Conservation (phyloP, 2,113 vertebrate genomes). For the Gallinago undulata region DNA sequence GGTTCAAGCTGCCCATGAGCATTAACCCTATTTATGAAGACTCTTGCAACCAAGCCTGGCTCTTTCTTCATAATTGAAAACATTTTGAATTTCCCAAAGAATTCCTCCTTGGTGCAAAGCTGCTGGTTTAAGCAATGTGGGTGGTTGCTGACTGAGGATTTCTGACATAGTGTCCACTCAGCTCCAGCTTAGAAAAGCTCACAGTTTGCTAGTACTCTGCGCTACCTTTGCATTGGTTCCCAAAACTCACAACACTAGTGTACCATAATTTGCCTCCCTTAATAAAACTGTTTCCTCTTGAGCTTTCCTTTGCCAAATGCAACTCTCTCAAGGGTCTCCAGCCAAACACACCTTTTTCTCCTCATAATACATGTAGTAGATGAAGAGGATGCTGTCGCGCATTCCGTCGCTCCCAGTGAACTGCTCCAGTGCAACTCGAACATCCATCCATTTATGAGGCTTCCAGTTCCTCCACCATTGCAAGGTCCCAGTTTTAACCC, state of each 20-base stretch:
- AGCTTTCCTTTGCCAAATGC: neutral
- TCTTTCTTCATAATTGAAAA: neutral
- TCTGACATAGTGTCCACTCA: neutral
- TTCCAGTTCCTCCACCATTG: slow-evolving; percentile 98
- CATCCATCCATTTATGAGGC: slow-evolving; percentile 92
- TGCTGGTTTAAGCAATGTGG: neutral
- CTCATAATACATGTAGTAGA: slow-evolving; percentile 91
- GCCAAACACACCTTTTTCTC: slow-evolving; percentile 88
- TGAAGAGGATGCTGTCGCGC: slow-evolving; percentile 93
- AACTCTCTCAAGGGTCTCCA: neutral
- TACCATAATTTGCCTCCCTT: neutral
- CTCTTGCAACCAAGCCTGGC: neutral
- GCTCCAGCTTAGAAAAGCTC: neutral
- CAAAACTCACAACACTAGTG: neutral
- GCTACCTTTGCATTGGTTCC: neutral
- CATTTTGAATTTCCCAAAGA: neutral
- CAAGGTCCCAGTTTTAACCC: slow-evolving; percentile 94
- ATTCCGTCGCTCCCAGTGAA: slow-evolving; percentile 88
- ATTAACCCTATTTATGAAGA: neutral
- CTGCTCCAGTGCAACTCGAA: slow-evolving; percentile 93
- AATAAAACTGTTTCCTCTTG: neutral
- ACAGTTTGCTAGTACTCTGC: neutral
- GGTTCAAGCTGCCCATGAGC: neutral
- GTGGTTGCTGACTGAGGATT: neutral
- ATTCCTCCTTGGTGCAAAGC: neutral